These are phyloP conservation scores for Camelus bactrianus DNA, from an alignment of 2,113 vertebrate genomes.

Conservation along the genomic window DNA sequence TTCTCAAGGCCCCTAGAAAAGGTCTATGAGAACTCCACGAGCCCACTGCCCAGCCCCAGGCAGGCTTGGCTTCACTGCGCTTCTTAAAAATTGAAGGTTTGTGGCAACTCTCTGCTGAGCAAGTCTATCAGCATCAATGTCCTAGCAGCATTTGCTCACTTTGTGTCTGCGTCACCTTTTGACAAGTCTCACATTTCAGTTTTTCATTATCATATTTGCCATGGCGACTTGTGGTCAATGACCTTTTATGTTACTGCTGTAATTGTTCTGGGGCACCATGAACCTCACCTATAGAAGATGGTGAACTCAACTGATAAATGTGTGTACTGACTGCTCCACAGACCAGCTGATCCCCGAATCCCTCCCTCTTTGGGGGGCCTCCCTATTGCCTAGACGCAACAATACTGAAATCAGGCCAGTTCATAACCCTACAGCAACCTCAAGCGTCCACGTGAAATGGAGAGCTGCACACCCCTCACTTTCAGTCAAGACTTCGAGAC, in stretches of 20 bases:
- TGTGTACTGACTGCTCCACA: background rate
- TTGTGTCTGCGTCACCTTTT: background rate
- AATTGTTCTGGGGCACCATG: background rate
- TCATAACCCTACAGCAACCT: no score
- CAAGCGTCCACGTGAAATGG: background rate
- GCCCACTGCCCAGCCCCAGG: background rate
- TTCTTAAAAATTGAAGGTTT: no score
- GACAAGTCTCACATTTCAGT: background rate
- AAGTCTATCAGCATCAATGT: background rate
- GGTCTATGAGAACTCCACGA: accelerated
- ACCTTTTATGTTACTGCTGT: no score
- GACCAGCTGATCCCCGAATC: background rate
- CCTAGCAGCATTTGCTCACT: background rate
- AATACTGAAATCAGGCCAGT: background rate
- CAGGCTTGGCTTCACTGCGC: background rate
- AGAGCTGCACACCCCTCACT: background rate
- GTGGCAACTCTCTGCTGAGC: background rate
- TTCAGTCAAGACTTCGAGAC: background rate
- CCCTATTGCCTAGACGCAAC: background rate
- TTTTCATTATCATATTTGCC: background rate
- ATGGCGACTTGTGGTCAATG: background rate
- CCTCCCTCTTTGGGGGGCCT: background rate
- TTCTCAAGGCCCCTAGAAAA: background rate
- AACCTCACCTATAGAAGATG: background rate
- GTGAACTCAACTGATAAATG: background rate